Evolutionary conservation across 1,140 invertebrate genomes (phyloP), one percentile per base, ranked within the genome.

Genomic region (Bactericera cockerelli): DNA sequence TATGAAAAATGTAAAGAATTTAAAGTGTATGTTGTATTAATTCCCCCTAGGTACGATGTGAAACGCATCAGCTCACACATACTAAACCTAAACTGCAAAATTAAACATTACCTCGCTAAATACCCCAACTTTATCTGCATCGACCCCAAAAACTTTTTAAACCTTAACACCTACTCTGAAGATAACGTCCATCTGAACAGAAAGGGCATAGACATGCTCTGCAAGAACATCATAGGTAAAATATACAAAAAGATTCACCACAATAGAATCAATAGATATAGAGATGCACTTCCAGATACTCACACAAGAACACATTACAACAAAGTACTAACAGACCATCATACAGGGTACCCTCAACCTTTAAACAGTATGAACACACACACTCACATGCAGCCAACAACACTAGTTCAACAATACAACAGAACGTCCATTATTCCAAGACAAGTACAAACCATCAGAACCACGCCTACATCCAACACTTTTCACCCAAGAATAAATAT

Each of bases 21-120:
- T 22, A n/a, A 49, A 49, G n/a, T 49, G 19, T 49, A 10, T 3
- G 3, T 49, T 49, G 42, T 49, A 10, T 16, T 49, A 8, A 49
- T 49, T 4, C 42, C 42, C 19, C 42, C 42, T n/a, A 4, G 42
- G 4, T 49, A 49, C n/a, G 42, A n/a, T 16, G 19, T n/a, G 19
- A 4, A n/a, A 49, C 4, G n/a, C 4, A 49, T 49, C 42, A 49
- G n/a, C 42, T 6, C 4, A 16, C 42, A 49, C 42, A 22, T 49
- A 10, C 4, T 49, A 16, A 49, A 49, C n/a, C 42, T 49, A n/a
- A 49, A 49, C n/a, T 4, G 4, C 42, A 49, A 49, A 22, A 49
- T 49, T 8, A 49, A 49, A 49, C 42, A 49, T n/a, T 49, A 49
- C 42, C 42, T 49, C n/a, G n/a, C 4, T 10, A 49, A 49, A 49